Percentiles rank a stretch among this genome's conserved stretches.
These are phyloP conservation scores for Catharus fuscescens DNA, from an alignment of 2,113 vertebrate genomes.

Conservation along the genomic window DNA sequence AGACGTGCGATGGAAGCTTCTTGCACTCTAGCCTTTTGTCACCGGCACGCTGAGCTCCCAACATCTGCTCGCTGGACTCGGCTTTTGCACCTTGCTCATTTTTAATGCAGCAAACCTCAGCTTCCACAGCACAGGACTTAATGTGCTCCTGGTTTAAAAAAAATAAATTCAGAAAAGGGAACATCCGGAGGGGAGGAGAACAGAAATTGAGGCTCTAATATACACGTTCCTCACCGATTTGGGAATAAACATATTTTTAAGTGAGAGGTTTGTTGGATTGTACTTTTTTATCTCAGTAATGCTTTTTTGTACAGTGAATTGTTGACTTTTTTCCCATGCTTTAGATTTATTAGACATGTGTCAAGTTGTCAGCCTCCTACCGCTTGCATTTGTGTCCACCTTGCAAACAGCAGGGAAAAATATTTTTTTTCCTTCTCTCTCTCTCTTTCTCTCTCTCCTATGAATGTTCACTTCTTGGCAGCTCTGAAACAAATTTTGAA, in stretches of 20 bases:
- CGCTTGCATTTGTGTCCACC: conserved; percentile 79
- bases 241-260: conserved; percentile 74
- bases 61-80: conserved; percentile 66
- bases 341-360: conserved; percentile 81
- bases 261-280: conserved; percentile 52
- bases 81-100: conserved; percentile 60
- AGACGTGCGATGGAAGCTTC: conserved; percentile 52
- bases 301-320: conserved; percentile 69
- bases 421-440: conserved; percentile 70
- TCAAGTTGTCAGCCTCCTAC: conserved; percentile 80
- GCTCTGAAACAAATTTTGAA: conserved; percentile 81
- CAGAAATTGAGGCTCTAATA: conserved; percentile 45
- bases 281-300: conserved; percentile 67
- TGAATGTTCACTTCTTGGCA: conserved; percentile 79
- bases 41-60: conserved; percentile 49
- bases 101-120: conserved; percentile 43
- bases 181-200: not conserved
- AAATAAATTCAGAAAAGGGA: conserved; percentile 2
- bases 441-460: conserved; percentile 48
- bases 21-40: conserved; percentile 70
- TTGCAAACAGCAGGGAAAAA: conserved; percentile 81
- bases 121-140: not conserved
- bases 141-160: not conserved
- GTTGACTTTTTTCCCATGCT: conserved; percentile 75
- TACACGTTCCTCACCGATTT: conserved; percentile 49